These are phyloP conservation scores for Scaptodrosophila latifasciaeformis DNA, from an alignment of 2,888 invertebrate genomes.

Conservation along the genomic window DNA sequence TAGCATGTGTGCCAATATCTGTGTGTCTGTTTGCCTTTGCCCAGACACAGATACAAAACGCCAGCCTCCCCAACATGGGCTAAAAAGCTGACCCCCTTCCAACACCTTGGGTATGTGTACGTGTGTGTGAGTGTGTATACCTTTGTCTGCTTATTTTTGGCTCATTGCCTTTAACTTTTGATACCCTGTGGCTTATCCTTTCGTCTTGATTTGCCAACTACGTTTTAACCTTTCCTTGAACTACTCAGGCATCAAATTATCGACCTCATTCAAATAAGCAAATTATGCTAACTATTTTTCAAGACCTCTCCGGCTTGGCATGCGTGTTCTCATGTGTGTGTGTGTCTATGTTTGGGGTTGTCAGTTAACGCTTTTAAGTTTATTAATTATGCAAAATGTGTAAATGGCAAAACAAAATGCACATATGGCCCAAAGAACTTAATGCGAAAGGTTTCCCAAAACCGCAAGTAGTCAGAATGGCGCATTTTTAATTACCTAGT, in stretches of 20 bases:
- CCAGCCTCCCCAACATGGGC: background rate
- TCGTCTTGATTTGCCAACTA: background rate
- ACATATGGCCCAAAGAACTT: constrained; percentile 2
- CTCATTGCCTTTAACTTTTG: constrained; percentile 30
- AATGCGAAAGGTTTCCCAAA: too few species aligned
- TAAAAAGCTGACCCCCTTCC: background rate
- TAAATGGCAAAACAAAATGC: constrained; percentile 55
- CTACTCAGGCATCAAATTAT: constrained; percentile 63
- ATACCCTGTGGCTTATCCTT: constrained; percentile 25
- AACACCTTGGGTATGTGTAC: constrained; percentile 1
- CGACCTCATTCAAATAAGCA: constrained; percentile 64
- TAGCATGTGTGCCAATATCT: too few species aligned
- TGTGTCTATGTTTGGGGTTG: constrained; percentile 37
- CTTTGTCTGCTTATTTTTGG: constrained; percentile 14
- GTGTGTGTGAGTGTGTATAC: constrained; percentile 5
- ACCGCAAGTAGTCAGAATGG: too few species aligned
- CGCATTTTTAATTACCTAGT: too few species aligned
- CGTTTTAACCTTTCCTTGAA: constrained; percentile 40
- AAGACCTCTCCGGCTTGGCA: background rate
- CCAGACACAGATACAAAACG: constrained; percentile 28
- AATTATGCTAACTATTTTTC: constrained; percentile 65
- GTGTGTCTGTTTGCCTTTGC: background rate
- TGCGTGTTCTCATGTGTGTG: constrained; percentile 16
- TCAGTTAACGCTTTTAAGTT: constrained; percentile 67
- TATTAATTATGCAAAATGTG: constrained; percentile 65